These are phyloP conservation scores for Pitta sordida DNA, from an alignment of 2,113 vertebrate species.

Conservation along the genomic window DNA sequence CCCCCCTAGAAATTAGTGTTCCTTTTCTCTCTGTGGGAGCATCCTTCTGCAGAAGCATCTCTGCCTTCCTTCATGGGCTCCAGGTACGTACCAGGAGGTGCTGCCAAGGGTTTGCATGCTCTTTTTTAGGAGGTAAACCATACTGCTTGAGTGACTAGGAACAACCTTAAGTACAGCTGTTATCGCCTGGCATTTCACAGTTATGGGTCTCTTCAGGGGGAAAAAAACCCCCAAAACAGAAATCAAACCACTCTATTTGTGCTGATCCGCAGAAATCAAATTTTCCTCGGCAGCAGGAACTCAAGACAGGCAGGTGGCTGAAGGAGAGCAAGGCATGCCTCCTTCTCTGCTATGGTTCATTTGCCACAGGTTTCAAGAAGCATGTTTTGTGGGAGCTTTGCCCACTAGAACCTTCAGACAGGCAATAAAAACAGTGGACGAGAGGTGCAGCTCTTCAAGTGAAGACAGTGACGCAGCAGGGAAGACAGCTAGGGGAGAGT, in stretches of 20 bases:
- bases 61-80: not conserved
- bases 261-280: not conserved
- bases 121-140: not conserved
- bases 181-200: not conserved
- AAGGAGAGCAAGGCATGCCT: not conserved
- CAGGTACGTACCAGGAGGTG: not conserved
- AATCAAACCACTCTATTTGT: not conserved
- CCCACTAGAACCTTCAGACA: not conserved
- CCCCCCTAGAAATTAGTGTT: not conserved
- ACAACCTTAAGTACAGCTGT: not conserved
- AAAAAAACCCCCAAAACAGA: not conserved
- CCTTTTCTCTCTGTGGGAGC: not conserved
- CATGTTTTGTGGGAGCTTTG: not conserved
- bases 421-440: not conserved
- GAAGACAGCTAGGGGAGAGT: accelerated
- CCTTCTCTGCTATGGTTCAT: not conserved
- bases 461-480: not conserved
- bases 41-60: not conserved
- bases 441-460: not conserved
- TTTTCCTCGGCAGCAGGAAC: accelerated
- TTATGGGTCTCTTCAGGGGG: not conserved
- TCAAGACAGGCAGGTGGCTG: not conserved
- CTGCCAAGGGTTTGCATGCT: not conserved
- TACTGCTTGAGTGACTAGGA: not conserved
- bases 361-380: not conserved